Conservation (phyloP, 2,113 vertebrate species). For the Aphyosemion australe region DNA sequence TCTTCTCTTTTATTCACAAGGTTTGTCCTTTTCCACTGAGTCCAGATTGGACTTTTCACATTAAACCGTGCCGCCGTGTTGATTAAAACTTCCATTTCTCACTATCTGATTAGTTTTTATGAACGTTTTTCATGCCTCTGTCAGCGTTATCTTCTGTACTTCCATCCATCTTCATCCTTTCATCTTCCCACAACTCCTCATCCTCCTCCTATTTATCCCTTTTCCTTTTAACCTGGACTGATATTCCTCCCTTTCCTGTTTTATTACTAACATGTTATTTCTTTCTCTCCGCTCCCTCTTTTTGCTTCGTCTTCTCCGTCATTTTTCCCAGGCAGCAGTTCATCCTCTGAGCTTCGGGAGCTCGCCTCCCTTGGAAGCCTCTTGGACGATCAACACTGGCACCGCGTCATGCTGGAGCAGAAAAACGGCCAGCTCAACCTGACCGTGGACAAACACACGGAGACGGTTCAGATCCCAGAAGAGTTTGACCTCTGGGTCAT, state of each 20-base stretch:
- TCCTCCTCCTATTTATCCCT: background rate
- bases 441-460: constrained; percentile 89
- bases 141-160: background rate
- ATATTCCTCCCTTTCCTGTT: background rate
- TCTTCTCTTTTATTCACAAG: no score
- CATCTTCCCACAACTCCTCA: background rate
- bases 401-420: constrained; percentile 84
- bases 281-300: background rate
- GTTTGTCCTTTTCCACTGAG: background rate
- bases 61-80: constrained; percentile 5
- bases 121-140: background rate
- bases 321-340: constrained; percentile 73
- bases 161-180: no score
- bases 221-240: background rate
- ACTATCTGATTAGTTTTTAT: constrained; percentile 4
- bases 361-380: constrained; percentile 86
- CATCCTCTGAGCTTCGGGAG: constrained; percentile 63
- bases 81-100: constrained; percentile 22
- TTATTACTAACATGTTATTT: background rate
- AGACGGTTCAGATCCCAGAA: constrained; percentile 81
- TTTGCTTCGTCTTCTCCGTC: background rate
- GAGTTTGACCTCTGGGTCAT: constrained; percentile 83
- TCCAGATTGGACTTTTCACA: constrained; percentile 6
- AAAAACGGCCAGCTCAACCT: constrained; percentile 86
- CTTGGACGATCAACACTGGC: constrained; percentile 97